Evolutionary conservation across 2,888 invertebrate species (phyloP), one percentile per base, ranked within the genome.

Genomic region (Dioctria linearis): DNA sequence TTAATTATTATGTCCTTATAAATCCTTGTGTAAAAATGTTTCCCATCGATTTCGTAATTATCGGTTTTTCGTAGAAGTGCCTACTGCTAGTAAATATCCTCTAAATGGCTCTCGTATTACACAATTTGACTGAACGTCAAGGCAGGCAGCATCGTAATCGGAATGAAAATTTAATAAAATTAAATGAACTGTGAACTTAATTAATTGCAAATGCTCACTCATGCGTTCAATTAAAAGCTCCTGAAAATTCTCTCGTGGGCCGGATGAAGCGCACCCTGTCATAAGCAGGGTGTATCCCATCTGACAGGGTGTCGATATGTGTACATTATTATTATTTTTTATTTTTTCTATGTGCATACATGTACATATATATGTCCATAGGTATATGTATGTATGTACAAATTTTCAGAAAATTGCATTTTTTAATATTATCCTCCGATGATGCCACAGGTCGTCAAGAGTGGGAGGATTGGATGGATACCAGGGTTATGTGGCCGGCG

Each of bases 161-260:
- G 46, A 66, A 79, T 79, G 61, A 71, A 71, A 69, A 79, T 79
- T 76, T 66, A 80, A 79, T 75, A 79, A 81, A 80, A 80, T 81
- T 79, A 69, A 81, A 81, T 81, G 79, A 81, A 81, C 76, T 81
- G 81, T 75, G 79, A 81, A 79, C 69, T 80, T 81, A 81, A 81
- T 81, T 81, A 81, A 81, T 81, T 81, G 80, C 81, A 81, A 81
- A 79, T 80, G 76, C 80, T 80, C 79, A 78, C 65, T 78, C 79
- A 81, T 81, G 81, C 80, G 75, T 81, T 80, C 81, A 81, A 81
- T 81, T 80, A 76, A 81, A 81, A 81, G 61, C 49, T 75, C 46
- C 39, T 9, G 13, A 13, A 71, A 37, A 61, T 61, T 37, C 69
- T 71, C 43, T 6, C n/a, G 43, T 8, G 43, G 3, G 43, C 3